A percentile compares a stretch with the other conserved stretches of the same genome.
phyloP scores from a whole-genome alignment of 2,113 vertebrate genomes.

The Nansenia antarctica region DNA sequence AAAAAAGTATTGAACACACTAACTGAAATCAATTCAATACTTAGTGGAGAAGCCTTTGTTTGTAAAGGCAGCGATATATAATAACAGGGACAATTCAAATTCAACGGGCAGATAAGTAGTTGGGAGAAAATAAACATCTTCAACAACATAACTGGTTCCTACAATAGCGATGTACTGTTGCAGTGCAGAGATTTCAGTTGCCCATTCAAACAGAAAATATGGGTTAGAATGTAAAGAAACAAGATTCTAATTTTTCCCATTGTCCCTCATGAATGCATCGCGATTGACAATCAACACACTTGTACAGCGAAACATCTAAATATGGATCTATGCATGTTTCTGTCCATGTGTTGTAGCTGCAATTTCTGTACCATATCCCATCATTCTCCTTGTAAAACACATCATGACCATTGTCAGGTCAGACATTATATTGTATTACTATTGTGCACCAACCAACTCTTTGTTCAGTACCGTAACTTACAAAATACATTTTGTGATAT shows the following conservation, averaged over 20 bases:
- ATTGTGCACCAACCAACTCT: neutral
- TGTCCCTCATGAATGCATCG: neutral
- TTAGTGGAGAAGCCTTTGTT: too few species aligned
- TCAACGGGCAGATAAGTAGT: too few species aligned
- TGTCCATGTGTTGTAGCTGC: neutral
- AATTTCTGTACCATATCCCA: neutral
- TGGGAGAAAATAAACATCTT: too few species aligned
- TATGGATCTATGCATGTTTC: too few species aligned
- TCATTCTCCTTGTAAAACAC: neutral
- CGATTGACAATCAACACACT: neutral
- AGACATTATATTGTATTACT: neutral
- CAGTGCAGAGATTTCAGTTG: too few species aligned
- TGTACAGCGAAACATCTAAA: neutral
- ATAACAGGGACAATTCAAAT: neutral
- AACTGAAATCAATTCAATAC: too few species aligned
- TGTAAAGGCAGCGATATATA: neutral
- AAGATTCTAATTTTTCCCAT: neutral
- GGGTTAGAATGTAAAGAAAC: neutral
- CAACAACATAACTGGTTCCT: too few species aligned
- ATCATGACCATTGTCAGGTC: neutral
- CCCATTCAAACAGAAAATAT: neutral
- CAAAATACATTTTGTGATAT: too few species aligned
- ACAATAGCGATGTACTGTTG: too few species aligned
- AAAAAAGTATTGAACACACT: too few species aligned
- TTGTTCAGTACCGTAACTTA: neutral